Percentiles rank a stretch among this genome's conserved stretches.
These are phyloP conservation scores for Bucco capensis DNA, from an alignment of 2,113 vertebrate species.

Conservation along the genomic window DNA sequence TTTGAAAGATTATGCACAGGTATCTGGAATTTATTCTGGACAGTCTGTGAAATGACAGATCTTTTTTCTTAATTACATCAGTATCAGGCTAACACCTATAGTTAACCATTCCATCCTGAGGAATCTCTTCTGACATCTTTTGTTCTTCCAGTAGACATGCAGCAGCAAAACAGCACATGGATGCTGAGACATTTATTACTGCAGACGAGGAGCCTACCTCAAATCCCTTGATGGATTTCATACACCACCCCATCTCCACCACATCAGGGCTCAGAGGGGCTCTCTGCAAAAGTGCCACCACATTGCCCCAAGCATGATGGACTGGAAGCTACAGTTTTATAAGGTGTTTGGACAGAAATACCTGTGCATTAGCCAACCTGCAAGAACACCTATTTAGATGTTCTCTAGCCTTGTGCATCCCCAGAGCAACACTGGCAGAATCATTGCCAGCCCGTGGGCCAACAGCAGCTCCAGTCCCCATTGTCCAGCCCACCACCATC, in stretches of 20 bases:
- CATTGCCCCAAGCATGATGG: background rate
- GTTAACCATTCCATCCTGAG: constrained; percentile 41
- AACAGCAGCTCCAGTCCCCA: background rate
- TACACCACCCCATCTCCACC: accelerated
- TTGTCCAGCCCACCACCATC: background rate
- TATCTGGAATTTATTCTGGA: constrained; percentile 63
- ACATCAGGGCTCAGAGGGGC: background rate
- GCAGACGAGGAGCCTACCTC: accelerated
- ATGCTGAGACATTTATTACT: background rate
- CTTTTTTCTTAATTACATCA: constrained; percentile 62
- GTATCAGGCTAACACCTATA: constrained; percentile 60
- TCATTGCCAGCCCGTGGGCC: background rate
- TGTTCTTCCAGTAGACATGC: background rate
- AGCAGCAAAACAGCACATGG: background rate
- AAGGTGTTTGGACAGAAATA: background rate
- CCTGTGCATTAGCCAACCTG: accelerated
- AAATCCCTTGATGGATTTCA: accelerated
- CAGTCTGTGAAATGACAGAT: constrained; percentile 49
- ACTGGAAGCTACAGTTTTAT: background rate
- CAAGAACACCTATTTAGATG: background rate
- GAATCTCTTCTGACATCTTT: constrained; percentile 20
- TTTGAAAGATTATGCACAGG: constrained; percentile 26
- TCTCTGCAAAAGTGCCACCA: accelerated
- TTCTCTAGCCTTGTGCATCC: background rate
- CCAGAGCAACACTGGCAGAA: background rate